Base-by-base conservation (phyloP, 2,113 vertebrate species). In the Percina caprodes region DNA sequence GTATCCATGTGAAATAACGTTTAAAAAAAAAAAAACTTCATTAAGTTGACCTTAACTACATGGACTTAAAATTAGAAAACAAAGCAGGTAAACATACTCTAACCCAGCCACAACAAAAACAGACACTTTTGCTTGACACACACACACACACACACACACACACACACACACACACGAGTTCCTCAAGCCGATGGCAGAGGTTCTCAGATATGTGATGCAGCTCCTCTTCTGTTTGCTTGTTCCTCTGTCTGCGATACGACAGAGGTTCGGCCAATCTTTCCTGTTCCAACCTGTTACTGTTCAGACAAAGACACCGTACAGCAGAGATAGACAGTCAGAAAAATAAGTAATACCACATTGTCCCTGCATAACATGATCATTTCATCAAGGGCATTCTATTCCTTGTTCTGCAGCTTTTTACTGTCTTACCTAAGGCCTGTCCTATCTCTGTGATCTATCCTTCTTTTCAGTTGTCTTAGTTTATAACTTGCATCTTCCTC, bases 151-250 rank as follows among this genome's bases (percentile, higher is more conserved):
- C n/a, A n/a, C n/a, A n/a, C n/a, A n/a, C n/a, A n/a, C n/a, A n/a
- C n/a, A n/a, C n/a, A n/a, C 1, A 19, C 4, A 52, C 15, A 94
- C 96, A 92, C 89, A 97, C 96, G 0, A 99, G 93, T 87, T 98
- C 96, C 23, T 94, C 94, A 19, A 99, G 94, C n/a, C 94, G 93
- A 26, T 73, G 91, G 30, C 96, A 96, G 7, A 99, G 94, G 24
- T 97, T 97, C 86, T 97, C 94, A 0, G 97, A 98, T 73, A 96
- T 94, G 67, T 94, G 77, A 0, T 95, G 94, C 62, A 99, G 91
- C 84, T 97, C 96, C 85, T 95, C 86, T 67, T 96, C 94, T 0
- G 96, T 92, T 11, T 95, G 51, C 48, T 87, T 93, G 84, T 96
- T 94, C 79, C 89, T 94, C 61, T 89, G 83, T 80, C 89, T 93